Conservation (phyloP, 1,140 invertebrate genomes). For the Tetragnatha versicolor region DNA sequence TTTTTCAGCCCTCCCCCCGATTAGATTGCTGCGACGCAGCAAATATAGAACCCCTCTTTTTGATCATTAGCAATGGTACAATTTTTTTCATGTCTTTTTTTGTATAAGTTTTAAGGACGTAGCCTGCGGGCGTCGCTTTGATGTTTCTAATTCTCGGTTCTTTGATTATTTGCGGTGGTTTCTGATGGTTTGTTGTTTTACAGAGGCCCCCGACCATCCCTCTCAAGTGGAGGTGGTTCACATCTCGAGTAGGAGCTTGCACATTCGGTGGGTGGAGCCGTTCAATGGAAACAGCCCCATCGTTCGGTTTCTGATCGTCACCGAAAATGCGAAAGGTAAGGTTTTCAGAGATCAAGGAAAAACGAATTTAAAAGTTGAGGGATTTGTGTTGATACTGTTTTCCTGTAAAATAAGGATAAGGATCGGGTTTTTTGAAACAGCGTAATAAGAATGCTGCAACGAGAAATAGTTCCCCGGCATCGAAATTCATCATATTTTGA, state of each 20-base stretch:
- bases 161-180: neutral
- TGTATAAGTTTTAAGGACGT: neutral
- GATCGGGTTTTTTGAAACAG: no score
- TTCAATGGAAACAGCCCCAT: constrained; percentile 83
- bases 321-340: constrained; percentile 50
- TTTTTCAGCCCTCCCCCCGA: constrained; percentile 23
- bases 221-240: constrained; percentile 60
- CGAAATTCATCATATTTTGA: no score
- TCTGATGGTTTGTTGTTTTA: neutral
- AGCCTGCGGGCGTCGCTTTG: neutral
- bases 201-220: constrained; percentile 66
- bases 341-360: no score
- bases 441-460: no score
- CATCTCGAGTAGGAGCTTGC: constrained; percentile 69
- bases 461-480: no score
- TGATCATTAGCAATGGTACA: no score
- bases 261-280: constrained; percentile 75
- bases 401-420: no score
- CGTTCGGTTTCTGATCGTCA: constrained; percentile 76
- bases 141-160: no score
- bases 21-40: constrained; percentile 8
- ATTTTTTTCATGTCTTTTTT: no score
- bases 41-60: neutral
- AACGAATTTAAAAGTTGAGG: no score
- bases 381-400: no score